Base-by-base conservation (phyloP, 2,113 vertebrate genomes). In the Sylvilagus bachmani region DNA sequence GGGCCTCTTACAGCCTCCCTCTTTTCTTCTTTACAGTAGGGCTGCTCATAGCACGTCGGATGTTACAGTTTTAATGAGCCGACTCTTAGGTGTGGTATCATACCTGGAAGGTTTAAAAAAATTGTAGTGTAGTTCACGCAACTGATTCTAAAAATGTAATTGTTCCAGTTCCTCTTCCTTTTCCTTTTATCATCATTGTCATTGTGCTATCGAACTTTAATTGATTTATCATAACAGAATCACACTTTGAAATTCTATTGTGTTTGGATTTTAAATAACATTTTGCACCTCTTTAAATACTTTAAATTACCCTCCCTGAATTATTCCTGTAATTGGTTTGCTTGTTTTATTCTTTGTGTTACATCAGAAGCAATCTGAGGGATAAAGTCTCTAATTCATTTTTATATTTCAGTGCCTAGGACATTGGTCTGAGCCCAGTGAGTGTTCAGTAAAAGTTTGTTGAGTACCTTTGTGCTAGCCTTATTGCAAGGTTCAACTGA, bases 11-110 rank as follows among this genome's bases (percentile, higher is more conserved):
- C 31, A 22, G 21, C 55, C 80, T 96, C 44, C 53, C 22, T 86
- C 73, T 78, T 64, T 51, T 95, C 27, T 11, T 58, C 69, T 91
- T 94, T 96, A 89, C 87, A 86, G 49, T 74, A 90, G 44, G 73
- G 13, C 53, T 90, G 66, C 88, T 67, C 83, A 85, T 27, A 53
- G 29, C 17, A 33, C 69, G 33, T 64, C 21, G 89, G n/a, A 91
- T 27, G 70, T 90, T 90, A 29, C 25, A 55, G 70, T 88, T 90
- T 85, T 55, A 84, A 69, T 74, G 38, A 89, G 51, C 36, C 61
- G n/a, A 53, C 82, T 87, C 62, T 93, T 36, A 8, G 44, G 44
- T 44, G 44, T 62, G 53, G 33, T 10, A 66, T 55, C 31, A 55
- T 73, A 61, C 61, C 24, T 64, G 13, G 38, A 96, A 89, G 44